Conservation (phyloP, 2,113 vertebrate genomes). For the Otus sunia region DNA sequence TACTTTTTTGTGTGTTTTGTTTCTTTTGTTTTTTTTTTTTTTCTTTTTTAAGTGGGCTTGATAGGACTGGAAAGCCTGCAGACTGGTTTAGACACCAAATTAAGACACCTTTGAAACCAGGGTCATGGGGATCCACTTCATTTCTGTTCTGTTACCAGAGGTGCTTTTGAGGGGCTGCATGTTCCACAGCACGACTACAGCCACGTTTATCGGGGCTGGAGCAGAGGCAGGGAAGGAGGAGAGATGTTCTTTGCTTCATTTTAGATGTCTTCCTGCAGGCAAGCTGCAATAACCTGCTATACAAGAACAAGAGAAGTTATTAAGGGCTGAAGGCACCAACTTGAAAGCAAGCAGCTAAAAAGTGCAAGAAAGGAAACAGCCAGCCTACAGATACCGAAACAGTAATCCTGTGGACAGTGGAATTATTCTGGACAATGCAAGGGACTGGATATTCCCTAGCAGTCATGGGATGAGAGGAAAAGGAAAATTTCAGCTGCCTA, state of each 20-base stretch:
- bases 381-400: not conserved
- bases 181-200: not conserved
- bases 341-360: not conserved
- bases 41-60: too few species aligned
- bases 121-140: not conserved
- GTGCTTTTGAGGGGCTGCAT: not conserved
- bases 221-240: not conserved
- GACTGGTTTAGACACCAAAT: not conserved
- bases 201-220: accelerated
- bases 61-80: not conserved
- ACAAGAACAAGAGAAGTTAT: not conserved
- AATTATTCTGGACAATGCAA: not conserved
- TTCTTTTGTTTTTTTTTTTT: not conserved
- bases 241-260: not conserved
- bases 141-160: not conserved
- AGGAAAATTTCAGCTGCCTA: conserved; percentile 3
- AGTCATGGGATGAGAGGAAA: not conserved
- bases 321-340: not conserved
- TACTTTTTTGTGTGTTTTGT: accelerated
- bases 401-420: not conserved
- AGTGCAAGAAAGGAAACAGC: not conserved
- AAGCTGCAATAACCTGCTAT: not conserved
- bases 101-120: not conserved
- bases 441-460: not conserved
- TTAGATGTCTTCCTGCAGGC: not conserved